Evolutionary conservation across 2,888 invertebrate genomes (phyloP).

Genomic region (Agapostemon virescens): DNA sequence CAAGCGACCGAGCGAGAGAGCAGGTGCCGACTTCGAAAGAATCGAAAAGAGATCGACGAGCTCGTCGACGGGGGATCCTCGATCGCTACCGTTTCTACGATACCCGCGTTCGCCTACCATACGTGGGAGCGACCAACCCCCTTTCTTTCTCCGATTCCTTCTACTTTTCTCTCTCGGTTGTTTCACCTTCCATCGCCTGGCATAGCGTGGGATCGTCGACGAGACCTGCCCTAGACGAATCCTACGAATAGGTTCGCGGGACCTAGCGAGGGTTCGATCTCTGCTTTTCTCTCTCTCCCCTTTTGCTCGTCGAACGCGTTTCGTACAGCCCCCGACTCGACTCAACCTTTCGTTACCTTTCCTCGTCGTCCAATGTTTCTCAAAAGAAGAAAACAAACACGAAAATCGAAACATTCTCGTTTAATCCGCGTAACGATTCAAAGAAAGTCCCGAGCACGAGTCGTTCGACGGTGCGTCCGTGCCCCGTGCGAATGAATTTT

Average conservation of each 20-base stretch:
- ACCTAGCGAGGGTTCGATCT: not conserved
- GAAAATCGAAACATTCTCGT: too few relatives aligned
- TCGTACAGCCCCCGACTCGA: too few relatives aligned
- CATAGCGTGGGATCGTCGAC: slow-evolving; percentile 41
- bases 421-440: too few relatives aligned
- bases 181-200: slow-evolving; percentile 49
- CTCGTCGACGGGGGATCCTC: slow-evolving; percentile 68
- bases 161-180: slow-evolving; percentile 41
- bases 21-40: slow-evolving; percentile 70
- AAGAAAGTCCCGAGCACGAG: too few relatives aligned
- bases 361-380: too few relatives aligned
- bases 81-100: slow-evolving; percentile 59
- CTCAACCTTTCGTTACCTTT: too few relatives aligned
- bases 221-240: slow-evolving; percentile 21
- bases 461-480: not conserved
- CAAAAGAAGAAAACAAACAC: too few relatives aligned
- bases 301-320: not conserved
- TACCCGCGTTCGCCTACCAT: slow-evolving; percentile 32
- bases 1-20: slow-evolving; percentile 60
- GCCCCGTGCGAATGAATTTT: not conserved
- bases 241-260: not conserved
- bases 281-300: not conserved
- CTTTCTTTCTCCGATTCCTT: slow-evolving; percentile 28
- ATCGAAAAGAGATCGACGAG: slow-evolving; percentile 66
- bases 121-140: slow-evolving; percentile 42